Base-by-base conservation (phyloP, 2,797 vertebrate genomes). In the Hoplostethus atlanticus region DNA sequence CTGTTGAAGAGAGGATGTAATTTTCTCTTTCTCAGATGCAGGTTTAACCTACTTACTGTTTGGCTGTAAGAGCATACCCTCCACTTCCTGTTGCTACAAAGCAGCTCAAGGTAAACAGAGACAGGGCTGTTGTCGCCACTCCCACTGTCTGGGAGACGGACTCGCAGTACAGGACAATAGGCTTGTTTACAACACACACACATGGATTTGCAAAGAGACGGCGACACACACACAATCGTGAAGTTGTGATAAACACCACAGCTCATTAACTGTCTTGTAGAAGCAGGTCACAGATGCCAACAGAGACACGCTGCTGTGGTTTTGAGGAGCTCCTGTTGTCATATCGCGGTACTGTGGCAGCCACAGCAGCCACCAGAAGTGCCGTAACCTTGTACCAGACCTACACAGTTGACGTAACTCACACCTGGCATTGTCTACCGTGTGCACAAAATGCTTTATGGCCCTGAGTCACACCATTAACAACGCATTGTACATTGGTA, bases 111-210 rank as follows among this genome's bases (percentile, higher is more conserved):
- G 48, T 61, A 48, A 70, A 60, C 55, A 44, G 62, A 61, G 59
- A 61, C 38, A 50, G 62, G 40, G 55, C 44, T n/a, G 25, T 38
- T 66, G n/a, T 57, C 42, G 7, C 9, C 42, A 44, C 9, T 21
- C 9, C 9, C 6, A 9, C 42, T 44, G 42, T 34, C 42, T 44
- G 25, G 42, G 31, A 63, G 59, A 55, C 28, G 2, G 21, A 50
- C 1, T 1, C 2, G 10, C 6, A 21, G 21, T 21, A 21, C 21
- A 21, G 21, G 64, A 64, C 71, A 61, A 70, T 15, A 2, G 10
- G 4, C 52, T 31, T 64, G 69, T 77, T 85, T 55, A 10, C 50
- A 15, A 2, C 31, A 65, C 36, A 48, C 47, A n/a, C 57, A 65
- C 36, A 57, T 34, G 10, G 0, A 36, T 21, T n/a, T n/a, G n/a